Evolutionary conservation across 2,888 invertebrate species (phyloP), one percentile per base, ranked within the genome.

Genomic region (Copidosoma aretas): DNA sequence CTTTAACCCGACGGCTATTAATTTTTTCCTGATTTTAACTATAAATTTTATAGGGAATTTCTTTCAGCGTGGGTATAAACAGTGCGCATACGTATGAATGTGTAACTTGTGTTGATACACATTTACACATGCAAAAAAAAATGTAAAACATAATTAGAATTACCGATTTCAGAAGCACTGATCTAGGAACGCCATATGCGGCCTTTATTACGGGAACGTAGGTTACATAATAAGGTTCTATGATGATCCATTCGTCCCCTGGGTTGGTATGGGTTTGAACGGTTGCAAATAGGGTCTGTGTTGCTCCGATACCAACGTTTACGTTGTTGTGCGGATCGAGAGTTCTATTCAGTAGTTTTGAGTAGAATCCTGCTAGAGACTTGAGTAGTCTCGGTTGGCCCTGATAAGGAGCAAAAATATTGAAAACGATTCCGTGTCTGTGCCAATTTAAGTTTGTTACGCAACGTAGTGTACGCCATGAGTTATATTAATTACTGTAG

Each of bases 181-280:
- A 98, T 72, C 89, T 91, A 0, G 96, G 91, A 21, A 89, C 86
- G 0, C 97, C 99, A 1, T 95, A 94, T 1, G 96, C 95, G 76
- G 91, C 89, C 75, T 87, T 88, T 17, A 97, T 93, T 93, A 98
- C 97, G 1, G 97, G 96, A 75, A 93, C 94, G 80, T 99, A 99
- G 81, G 98, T 98, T 84, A 99, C 99, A 81, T 97, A 99, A 85
- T 92, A 98, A 0, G 99, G 99, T 82, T 99, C 99, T 73, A 99
- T 96, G 25, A 99, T 94, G 70, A 98, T 96, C 67, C 95, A 97
- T 86, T 97, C 94, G 81, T 93, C 93, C 0, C 92, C 96, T 1
- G 88, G 88, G 76, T 93, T 93, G 12, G 98, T 90, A 79, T 96
- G 93, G 10, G 97, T 94, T 82, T 93, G 88, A 71, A 98, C 91